Percentiles rank a stretch among this genome's conserved stretches.
Conservation (phyloP, 2,888 invertebrate species). For the Nephrotoma guestfalica region DNA sequence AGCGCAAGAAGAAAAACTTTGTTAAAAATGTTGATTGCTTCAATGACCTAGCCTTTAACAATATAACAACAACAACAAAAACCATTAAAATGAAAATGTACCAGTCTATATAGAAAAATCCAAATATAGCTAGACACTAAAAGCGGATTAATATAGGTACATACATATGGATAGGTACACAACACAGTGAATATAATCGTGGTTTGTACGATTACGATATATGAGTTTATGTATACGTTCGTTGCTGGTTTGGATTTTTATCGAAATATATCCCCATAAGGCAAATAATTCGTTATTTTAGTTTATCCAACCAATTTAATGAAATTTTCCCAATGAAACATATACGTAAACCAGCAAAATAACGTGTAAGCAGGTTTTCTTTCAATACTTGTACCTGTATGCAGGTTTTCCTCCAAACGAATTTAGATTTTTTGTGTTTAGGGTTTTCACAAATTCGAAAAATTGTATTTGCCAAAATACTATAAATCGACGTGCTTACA, state of each 20-base stretch:
- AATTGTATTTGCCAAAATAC: not conserved
- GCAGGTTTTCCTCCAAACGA: not conserved
- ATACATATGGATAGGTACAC: not conserved
- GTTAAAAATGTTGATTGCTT: not conserved
- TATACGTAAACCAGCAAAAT: not conserved
- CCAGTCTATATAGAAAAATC: not conserved
- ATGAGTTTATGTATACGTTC: not conserved
- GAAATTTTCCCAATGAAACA: not conserved
- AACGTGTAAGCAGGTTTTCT: not conserved
- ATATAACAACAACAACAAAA: not conserved
- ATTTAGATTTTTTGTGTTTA: not conserved
- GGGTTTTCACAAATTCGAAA: not conserved
- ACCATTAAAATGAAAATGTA: not conserved
- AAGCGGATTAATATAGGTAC: not conserved
- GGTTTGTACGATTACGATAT: no score
- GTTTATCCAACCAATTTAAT: not conserved
- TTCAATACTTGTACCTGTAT: not conserved
- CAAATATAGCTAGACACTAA: not conserved
- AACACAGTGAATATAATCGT: not conserved
- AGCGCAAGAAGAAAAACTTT: not conserved
- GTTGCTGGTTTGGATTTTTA: not conserved
- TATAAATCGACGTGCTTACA: not conserved
- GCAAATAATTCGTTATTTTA: not conserved
- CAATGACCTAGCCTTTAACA: not conserved
- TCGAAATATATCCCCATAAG: not conserved